phyloP scores from a whole-genome alignment of 37 sponge, comb jelly and placozoan genomes.

The Bolinopsis microptera region DNA sequence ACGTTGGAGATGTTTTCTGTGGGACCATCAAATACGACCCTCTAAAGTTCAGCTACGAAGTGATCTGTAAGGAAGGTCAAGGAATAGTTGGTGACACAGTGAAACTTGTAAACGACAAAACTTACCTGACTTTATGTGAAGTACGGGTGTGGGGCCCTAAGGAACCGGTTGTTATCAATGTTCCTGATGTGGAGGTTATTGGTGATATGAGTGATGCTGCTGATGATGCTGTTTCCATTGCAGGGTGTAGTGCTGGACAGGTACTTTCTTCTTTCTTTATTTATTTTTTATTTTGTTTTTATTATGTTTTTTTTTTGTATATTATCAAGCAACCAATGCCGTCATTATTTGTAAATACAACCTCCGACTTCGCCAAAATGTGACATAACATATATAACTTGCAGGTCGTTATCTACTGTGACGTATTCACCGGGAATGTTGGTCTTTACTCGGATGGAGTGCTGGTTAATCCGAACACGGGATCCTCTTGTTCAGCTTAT shows the following conservation, averaged over 20 bases:
- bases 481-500: neutral
- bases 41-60: neutral
- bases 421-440: neutral
- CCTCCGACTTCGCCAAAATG: too few relatives aligned
- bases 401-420: neutral
- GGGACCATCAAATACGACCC: neutral
- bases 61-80: neutral
- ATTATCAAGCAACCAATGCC: too few relatives aligned
- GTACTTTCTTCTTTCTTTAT: too few relatives aligned
- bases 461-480: neutral
- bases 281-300: too few relatives aligned
- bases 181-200: neutral
- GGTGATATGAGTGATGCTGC: neutral
- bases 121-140: conserved; percentile 24
- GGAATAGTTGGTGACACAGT: neutral
- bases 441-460: neutral
- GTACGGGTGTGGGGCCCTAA: neutral
- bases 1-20: neutral
- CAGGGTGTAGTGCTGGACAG: neutral
- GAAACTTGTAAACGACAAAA: neutral
- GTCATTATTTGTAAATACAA: too few relatives aligned
- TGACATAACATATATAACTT: neutral
- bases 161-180: neutral
- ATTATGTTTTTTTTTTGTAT: too few relatives aligned
- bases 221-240: neutral